Percentiles rank a stretch among this genome's conserved stretches.
These are phyloP conservation scores for Rhyacichthys aspro DNA, from an alignment of 2,797 vertebrate genomes.

Conservation along the genomic window DNA sequence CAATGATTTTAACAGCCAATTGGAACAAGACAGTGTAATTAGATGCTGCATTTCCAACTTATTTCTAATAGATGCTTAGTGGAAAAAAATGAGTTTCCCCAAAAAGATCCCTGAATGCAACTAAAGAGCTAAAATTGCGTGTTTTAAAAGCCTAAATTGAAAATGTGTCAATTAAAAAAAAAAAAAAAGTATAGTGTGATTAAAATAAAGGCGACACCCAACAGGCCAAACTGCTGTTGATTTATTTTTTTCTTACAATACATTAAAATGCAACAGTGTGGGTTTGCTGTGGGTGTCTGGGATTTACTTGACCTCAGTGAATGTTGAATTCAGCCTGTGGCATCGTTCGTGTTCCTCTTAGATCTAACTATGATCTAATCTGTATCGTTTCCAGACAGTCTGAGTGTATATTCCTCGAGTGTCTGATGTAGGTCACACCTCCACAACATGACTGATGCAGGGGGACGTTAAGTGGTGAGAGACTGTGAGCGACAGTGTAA, in stretches of 20 bases:
- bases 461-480: conserved; percentile 41
- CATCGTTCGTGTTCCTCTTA: conserved; percentile 24
- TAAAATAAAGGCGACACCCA: no score
- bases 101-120: no score
- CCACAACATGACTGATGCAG: conserved; percentile 50
- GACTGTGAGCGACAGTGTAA: conserved; percentile 40
- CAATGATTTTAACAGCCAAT: no score
- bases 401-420: conserved; percentile 22
- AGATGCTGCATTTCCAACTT: no score
- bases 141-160: no score
- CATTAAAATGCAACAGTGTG: background rate
- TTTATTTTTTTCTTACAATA: background rate
- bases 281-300: conserved; percentile 15
- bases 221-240: no score
- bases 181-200: no score
- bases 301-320: conserved; percentile 23
- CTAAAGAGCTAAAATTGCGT: no score
- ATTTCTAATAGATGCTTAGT: no score
- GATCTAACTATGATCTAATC: conserved; percentile 36
- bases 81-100: no score
- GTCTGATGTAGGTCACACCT: conserved; percentile 71
- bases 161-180: no score
- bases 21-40: no score
- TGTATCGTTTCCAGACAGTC: conserved; percentile 23
- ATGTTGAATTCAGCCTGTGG: conserved; percentile 27